Evolutionary conservation across 2,888 invertebrate genomes (phyloP), one percentile per base, ranked within the genome.

Genomic region (Himalopsyche japonica): DNA sequence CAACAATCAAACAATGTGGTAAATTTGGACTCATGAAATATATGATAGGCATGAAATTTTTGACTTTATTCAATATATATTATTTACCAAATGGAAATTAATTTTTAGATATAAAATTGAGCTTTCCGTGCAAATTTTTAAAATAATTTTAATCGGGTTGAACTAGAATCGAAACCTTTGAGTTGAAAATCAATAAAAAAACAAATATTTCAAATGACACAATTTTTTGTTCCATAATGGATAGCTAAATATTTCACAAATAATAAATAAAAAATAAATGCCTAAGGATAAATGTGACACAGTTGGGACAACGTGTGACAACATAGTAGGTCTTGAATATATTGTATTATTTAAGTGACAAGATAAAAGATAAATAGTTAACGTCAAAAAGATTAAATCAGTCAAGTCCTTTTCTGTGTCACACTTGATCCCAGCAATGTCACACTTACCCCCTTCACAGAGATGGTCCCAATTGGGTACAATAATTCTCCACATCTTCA

Each of bases 261-360:
- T n/a, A 85, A 81, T 86, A 87, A 81, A 77, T 77, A 49, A 88
- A 84, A 85, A 87, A n/a, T n/a, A 83, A 81, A 86, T 15, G 20
- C 70, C 15, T 70, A 70, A 86, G 88, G 87, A 88, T 86, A 88
- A 88, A 90, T 92, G 92, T 92, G 92, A 92, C 92, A 92, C 92
- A 92, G 92, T 92, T 91, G 89, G 91, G 92, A 91, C 92, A 92
- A 91, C 82, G 92, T 91, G 92, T 92, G 92, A 92, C 92, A 77
- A 77, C 43, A 77, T 43, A 20, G n/a, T 2, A 43, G 34, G 77
- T 77, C 43, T 77, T 77, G 77, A 77, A 77, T 34, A 70, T 70
- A 24, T 27, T 3, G 18, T 70, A 81, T 20, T 76, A 43, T 20
- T 24, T 24, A 80, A 57, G 64, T 64, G 64, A 80, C 57, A 78